Evolutionary conservation across 2,888 invertebrate genomes (phyloP).

Genomic region (Leptinotarsa peninsularis): DNA sequence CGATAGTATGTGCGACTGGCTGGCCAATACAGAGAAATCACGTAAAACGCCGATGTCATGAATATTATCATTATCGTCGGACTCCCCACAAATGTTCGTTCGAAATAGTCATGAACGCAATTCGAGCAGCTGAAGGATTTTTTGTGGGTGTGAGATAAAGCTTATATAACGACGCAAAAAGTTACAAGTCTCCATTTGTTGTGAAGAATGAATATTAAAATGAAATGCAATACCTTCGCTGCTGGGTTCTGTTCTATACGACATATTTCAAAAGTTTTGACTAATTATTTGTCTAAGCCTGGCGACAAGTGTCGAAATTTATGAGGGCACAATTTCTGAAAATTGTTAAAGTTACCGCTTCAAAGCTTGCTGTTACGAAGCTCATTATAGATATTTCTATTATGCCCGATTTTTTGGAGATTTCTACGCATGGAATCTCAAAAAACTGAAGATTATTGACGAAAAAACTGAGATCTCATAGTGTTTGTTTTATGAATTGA

Average conservation of each 20-base stretch:
- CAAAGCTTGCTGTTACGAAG: background rate
- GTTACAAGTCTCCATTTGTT: constrained; percentile 3
- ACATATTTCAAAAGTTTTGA: background rate
- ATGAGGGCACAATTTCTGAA: background rate
- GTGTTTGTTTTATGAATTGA: too few relatives aligned
- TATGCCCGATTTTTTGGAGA: too few relatives aligned
- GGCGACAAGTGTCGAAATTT: background rate
- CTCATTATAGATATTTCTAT: too few relatives aligned
- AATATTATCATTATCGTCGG: constrained; percentile 8
- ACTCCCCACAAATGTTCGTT: constrained; percentile 11
- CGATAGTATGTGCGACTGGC: constrained; percentile 24
- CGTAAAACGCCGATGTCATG: constrained; percentile 27
- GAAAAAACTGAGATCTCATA: too few relatives aligned
- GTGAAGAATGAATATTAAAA: background rate
- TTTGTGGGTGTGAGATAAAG: constrained; percentile 13
- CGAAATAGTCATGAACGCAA: constrained; percentile 9
- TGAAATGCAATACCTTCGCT: constrained; percentile 4
- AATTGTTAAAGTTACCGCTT: background rate
- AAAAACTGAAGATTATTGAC: too few relatives aligned
- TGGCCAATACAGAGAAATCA: constrained; percentile 21
- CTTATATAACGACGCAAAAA: constrained; percentile 11
- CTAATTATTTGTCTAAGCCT: background rate
- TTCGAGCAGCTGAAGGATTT: constrained; percentile 11
- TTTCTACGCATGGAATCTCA: too few relatives aligned
- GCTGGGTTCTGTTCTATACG: background rate